phyloP scores from a whole-genome alignment of 1,140 invertebrate genomes.

The Dinothrombium tinctorium region DNA sequence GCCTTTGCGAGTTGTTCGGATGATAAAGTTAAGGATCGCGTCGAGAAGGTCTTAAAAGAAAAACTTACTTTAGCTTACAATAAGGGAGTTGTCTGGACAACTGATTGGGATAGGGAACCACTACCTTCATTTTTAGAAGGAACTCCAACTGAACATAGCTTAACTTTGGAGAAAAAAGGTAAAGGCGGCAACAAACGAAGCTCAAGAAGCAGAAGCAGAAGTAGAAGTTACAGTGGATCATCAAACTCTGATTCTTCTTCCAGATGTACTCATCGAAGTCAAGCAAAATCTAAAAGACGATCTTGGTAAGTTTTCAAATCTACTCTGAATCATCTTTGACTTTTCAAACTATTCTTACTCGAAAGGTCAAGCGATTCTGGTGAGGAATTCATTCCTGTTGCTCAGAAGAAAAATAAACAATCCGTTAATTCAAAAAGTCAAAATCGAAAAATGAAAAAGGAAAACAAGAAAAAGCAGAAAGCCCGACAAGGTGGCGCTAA shows the following conservation, averaged over 20 bases:
- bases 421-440: background rate
- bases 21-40: constrained; percentile 65
- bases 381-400: background rate
- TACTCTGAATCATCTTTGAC: too few species aligned
- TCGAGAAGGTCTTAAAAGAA: constrained; percentile 74
- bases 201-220: too few species aligned
- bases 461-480: background rate
- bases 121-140: too few species aligned
- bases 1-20: constrained; percentile 73
- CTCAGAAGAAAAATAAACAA: background rate
- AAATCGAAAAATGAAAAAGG: background rate
- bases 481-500: background rate
- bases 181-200: constrained; percentile 2
- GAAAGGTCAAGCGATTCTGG: too few species aligned
- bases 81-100: constrained; percentile 53
- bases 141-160: background rate
- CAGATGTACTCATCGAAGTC: background rate
- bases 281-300: constrained; percentile 1
- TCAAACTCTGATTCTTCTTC: background rate
- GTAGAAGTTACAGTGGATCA: too few species aligned
- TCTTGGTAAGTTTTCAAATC: too few species aligned
- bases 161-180: background rate
- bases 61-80: constrained; percentile 70
- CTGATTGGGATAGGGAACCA: constrained; percentile 65
- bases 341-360: background rate